phyloP scores from a whole-genome alignment of 2,113 vertebrate species.

The Eclectus roratus region DNA sequence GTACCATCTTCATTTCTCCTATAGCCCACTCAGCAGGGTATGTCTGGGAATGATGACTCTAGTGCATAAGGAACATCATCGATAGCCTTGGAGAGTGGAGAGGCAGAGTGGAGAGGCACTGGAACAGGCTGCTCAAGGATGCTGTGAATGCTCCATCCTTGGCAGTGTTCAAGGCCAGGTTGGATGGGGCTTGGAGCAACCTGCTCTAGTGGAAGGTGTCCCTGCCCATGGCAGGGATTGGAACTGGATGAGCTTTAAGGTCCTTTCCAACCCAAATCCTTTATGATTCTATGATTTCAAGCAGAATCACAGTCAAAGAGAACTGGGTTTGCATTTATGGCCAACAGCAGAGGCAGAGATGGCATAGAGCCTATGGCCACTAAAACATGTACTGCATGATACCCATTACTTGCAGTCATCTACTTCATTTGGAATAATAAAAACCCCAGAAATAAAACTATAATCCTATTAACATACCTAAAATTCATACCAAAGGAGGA shows the following conservation, averaged over 20 bases:
- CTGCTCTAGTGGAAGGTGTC: background rate
- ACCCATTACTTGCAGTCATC: background rate
- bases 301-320: background rate
- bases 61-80: background rate
- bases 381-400: background rate
- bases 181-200: background rate
- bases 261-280: background rate
- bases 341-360: background rate
- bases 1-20: background rate
- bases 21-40: background rate
- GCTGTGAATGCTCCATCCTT: background rate
- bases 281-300: background rate
- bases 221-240: background rate
- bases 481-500: conserved; percentile 6
- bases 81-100: background rate
- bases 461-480: background rate
- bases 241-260: background rate
- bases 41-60: background rate
- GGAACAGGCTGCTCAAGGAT: background rate
- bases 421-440: background rate
- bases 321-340: background rate
- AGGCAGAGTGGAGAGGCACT: background rate
- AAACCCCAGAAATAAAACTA: background rate
- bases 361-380: background rate
- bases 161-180: background rate